phyloP scores from a whole-genome alignment of 2,113 vertebrate genomes.

The Pelecanus crispus region DNA sequence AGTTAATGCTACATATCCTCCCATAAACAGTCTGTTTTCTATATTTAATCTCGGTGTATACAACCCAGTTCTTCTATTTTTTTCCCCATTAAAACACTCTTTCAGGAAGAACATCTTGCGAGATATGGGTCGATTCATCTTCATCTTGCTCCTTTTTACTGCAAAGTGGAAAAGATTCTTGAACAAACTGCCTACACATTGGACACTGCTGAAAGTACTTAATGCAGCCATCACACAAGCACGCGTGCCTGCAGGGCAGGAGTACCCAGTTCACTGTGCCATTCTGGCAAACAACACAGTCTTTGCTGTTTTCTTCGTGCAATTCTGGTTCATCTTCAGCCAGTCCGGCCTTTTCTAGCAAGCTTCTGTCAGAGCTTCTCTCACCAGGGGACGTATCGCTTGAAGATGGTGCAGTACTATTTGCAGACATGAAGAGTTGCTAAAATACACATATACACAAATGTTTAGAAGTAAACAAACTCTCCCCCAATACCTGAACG shows the following conservation, averaged over 20 bases:
- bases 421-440: slow-evolving; percentile 96
- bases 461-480: neutral
- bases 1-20: slow-evolving; percentile 2
- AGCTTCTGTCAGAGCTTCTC: slow-evolving; percentile 31
- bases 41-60: neutral
- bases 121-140: neutral
- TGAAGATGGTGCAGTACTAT: slow-evolving; percentile 2
- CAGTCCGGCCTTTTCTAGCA: slow-evolving; percentile 67
- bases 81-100: neutral
- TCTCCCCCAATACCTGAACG: neutral
- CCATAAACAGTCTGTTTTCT: slow-evolving; percentile 37
- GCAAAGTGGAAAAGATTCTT: slow-evolving; percentile 85
- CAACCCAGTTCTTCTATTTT: neutral
- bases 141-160: slow-evolving; percentile 64
- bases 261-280: slow-evolving; percentile 88
- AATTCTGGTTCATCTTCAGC: slow-evolving; percentile 54
- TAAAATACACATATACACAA: slow-evolving; percentile 52
- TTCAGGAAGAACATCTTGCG: neutral
- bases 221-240: slow-evolving; percentile 86
- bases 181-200: slow-evolving; percentile 89
- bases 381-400: neutral
- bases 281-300: slow-evolving; percentile 96
- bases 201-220: slow-evolving; percentile 89
- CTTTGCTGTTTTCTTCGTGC: slow-evolving; percentile 71
- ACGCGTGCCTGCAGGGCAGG: slow-evolving; percentile 91